Conservation (phyloP, 2,113 vertebrate species). For the Abramis brama region DNA sequence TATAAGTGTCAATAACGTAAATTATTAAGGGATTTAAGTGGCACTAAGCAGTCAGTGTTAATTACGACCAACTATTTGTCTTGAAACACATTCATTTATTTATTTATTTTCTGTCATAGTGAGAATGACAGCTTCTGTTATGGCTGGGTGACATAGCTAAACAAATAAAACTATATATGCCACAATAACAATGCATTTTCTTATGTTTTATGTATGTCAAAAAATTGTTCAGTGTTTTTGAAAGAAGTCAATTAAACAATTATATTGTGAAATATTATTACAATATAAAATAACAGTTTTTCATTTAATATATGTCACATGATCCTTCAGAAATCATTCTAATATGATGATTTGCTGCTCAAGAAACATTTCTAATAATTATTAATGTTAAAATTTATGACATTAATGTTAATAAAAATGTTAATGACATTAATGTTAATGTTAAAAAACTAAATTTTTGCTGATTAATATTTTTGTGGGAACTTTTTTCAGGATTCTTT, state of each 20-base stretch:
- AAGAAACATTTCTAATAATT: background rate
- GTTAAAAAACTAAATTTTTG: background rate
- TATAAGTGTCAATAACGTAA: conserved; percentile 15
- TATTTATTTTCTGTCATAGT: background rate
- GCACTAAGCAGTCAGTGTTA: conserved; percentile 23
- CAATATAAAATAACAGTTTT: background rate
- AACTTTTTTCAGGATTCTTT: background rate
- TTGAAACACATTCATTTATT: conserved; percentile 6
- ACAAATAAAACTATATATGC: background rate
- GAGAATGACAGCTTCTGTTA: background rate
- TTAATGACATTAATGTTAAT: too few relatives aligned
- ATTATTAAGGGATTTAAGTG: conserved; percentile 24
- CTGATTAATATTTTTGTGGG: background rate
- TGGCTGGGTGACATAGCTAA: background rate
- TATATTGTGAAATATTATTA: background rate
- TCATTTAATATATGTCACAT: background rate
- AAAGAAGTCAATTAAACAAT: too few relatives aligned
- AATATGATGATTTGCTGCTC: background rate
- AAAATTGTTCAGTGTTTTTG: too few relatives aligned
- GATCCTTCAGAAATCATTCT: background rate
- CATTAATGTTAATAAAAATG: too few relatives aligned
- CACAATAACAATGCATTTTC: background rate
- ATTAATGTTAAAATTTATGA: background rate
- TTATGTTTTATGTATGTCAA: too few relatives aligned
- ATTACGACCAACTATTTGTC: conserved; percentile 11